A percentile compares a stretch with the other conserved stretches of the same genome.
These are phyloP conservation scores for Sternotherus odoratus DNA, from an alignment of 2,797 vertebrate species.

Conservation along the genomic window DNA sequence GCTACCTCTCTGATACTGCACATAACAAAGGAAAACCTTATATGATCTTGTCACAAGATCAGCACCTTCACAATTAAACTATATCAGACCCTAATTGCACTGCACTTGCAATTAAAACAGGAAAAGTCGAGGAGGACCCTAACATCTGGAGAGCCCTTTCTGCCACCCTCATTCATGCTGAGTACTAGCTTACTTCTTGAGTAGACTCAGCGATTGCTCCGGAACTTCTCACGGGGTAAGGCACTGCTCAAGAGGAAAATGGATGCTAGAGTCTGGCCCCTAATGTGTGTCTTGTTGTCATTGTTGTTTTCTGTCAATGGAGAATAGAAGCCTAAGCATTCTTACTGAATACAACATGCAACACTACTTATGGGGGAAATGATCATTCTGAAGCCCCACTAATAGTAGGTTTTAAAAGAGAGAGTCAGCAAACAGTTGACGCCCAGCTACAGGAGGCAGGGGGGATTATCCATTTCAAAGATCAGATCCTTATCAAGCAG, in stretches of 20 bases:
- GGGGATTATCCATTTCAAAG: fast-evolving
- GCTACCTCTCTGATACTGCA: no score
- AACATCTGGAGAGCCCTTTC: neutral
- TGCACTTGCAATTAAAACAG: neutral
- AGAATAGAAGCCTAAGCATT: neutral
- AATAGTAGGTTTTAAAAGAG: neutral
- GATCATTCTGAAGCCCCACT: neutral
- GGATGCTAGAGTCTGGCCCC: fast-evolving
- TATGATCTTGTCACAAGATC: neutral
- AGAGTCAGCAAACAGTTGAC: neutral
- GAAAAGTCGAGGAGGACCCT: neutral
- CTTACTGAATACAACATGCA: fast-evolving
- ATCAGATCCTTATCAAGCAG: neutral
- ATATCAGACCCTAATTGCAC: neutral
- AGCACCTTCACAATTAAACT: neutral
- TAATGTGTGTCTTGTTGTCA: neutral
- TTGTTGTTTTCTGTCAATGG: neutral
- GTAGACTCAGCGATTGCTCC: fast-evolving
- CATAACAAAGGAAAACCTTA: neutral
- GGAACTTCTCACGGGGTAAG: fast-evolving
- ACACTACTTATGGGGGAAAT: neutral
- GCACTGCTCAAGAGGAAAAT: fast-evolving
- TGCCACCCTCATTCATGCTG: fast-evolving
- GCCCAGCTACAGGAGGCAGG: neutral
- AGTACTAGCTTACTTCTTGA: fast-evolving